Base-by-base conservation (phyloP, 2,797 vertebrate genomes). In the Galago senegalensis region DNA sequence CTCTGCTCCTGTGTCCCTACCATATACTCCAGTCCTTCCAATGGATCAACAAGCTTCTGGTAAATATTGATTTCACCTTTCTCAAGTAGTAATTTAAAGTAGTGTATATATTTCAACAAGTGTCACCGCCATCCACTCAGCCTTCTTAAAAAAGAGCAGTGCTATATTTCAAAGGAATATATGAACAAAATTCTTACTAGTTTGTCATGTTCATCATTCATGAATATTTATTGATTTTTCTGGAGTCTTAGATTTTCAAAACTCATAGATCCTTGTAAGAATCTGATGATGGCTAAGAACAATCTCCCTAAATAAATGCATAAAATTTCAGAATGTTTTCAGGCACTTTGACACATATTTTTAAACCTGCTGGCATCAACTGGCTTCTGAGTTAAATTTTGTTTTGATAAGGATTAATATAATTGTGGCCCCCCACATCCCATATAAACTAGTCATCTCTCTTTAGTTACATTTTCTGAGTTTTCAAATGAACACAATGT, bases 81-180 rank as follows among this genome's bases (percentile, higher is more conserved):
- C 65, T 89, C 76, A 27, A 63, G 21, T 25, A 75, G 34, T 84
- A 89, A 95, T 75, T 89, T 94, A 65, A 90, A 89, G 49, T 49
- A 91, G 75, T 87, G 27, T 25, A 67, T 94, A 77, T 73, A 96
- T 69, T 85, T 97, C 73, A 72, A 25, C 86, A 77, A 77, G 37
- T 49, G 17, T 96, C 53, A 40, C 67, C 34, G 67, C 37, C 49
- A 69, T 65, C 40, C 69, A 90, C 56, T 90, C 40, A 49, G 29
- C 20, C 27, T 95, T 97, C 70, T 92, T 67, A 31, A 92, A 92
- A 89, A 95, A 69, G 12, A 89, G 34, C 14, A 86, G 21, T 93
- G 37, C n/a, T 93, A 20, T 91, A 75, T 87, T 95, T 94, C 83
- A 95, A 89, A 96, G n/a, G 21, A 95, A 91, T 89, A 13, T 63